Base-by-base conservation (phyloP, 2,113 vertebrate species). In the Psilopsiagon aurifrons region DNA sequence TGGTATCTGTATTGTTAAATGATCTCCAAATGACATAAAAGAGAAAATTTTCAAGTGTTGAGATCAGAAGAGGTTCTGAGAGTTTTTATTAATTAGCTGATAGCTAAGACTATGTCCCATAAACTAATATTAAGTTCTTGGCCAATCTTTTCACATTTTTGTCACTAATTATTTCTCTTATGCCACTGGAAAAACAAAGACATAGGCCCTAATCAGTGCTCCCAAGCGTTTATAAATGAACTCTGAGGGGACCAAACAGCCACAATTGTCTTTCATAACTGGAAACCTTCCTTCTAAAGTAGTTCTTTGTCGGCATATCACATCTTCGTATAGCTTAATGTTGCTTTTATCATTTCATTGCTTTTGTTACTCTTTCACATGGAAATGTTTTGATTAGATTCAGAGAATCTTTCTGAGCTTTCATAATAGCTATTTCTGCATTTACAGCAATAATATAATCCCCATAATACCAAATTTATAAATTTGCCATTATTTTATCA, bases 351-450 rank as follows among this genome's bases (percentile, higher is more conserved):
- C 76, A 47, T 57, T 86, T 68, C 75, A 79, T 60, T 69, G 60
- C 54, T 91, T 92, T 66, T 93, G 74, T 85, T 92, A 82, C 63
- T 54, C 90, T 85, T 94, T 77, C 84, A 62, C 33, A 31, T 47
- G 74, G 88, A 93, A 87, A 95, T 92, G 85, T 94, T 96, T 95
- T 94, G 80, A 88, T 96, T 92, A 96, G 86, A 92, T 80, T 92
- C 68, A 68, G 86, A 96, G 80, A 87, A 71, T 86, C 69, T 80
- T 95, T 62, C 67, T 94, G 91, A 95, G 90, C 89, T 92, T 94
- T 90, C 59, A 93, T 63, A 88, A 84, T 43, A 91, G 68, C 67
- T 92, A 76, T 54, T 94, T 96, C 77, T 88, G 51, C 67, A 74
- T 85, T 86, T 95, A 94, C 44, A 93, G 81, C 77, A 90, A 92